These are phyloP conservation scores for Echeneis naucrates DNA, from an alignment of 2,797 vertebrate genomes.

Conservation along the genomic window DNA sequence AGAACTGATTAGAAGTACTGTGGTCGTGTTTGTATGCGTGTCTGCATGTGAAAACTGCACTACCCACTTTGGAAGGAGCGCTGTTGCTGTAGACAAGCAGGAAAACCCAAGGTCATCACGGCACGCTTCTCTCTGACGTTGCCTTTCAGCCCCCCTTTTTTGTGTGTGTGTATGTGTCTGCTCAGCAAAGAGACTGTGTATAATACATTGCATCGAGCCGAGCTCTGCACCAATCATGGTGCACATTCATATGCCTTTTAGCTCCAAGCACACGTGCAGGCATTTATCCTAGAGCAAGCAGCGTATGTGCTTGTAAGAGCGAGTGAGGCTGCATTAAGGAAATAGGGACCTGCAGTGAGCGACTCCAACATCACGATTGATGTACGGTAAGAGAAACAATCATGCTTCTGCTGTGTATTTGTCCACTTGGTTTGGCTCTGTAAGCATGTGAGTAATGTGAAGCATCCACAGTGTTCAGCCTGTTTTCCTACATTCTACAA, in stretches of 20 bases:
- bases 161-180: conserved; percentile 46
- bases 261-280: conserved; percentile 76
- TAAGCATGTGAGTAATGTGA: conserved; percentile 53
- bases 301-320: conserved; percentile 53
- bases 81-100: conserved; percentile 66
- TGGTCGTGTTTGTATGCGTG: conserved; percentile 39
- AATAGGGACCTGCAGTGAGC: conserved; percentile 63
- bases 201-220: conserved; percentile 64
- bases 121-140: conserved; percentile 68
- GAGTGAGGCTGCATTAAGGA: conserved; percentile 72
- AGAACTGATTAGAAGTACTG: conserved; percentile 52
- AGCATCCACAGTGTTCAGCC: conserved; percentile 39
- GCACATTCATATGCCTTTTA: conserved; percentile 66
- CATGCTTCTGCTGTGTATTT: conserved; percentile 11
- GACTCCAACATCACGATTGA: conserved; percentile 75
- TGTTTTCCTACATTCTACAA: conserved; percentile 75
- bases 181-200: conserved; percentile 50
- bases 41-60: conserved; percentile 59
- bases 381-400: conserved; percentile 86
- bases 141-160: conserved; percentile 51
- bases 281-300: conserved; percentile 66
- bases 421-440: conserved; percentile 22
- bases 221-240: conserved; percentile 79
- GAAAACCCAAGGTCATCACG: conserved; percentile 86
- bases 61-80: conserved; percentile 57